Percentiles rank a stretch among this genome's conserved stretches.
Evolutionary conservation across 1,140 invertebrate species (phyloP).

Genomic region (Condylostylus longicornis): DNA sequence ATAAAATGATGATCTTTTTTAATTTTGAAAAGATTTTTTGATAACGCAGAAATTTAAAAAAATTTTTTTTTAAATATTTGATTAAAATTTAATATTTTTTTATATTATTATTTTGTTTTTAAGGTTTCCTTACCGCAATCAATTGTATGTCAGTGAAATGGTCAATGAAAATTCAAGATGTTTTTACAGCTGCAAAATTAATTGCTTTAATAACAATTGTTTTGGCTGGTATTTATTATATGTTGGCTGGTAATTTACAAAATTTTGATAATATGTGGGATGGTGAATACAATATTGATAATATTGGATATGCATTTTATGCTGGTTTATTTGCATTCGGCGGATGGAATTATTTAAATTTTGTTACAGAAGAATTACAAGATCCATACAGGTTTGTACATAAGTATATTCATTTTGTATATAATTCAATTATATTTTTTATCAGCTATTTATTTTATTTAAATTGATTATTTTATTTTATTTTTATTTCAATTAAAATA

Average conservation of each 20-base stretch:
- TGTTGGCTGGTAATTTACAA: slow-evolving; percentile 49
- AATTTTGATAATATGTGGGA: slow-evolving; percentile 59
- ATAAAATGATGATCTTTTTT: no score
- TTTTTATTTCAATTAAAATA: no score
- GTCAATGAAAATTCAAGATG: slow-evolving; percentile 77
- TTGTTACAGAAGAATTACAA: slow-evolving; percentile 85
- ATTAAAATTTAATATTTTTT: no score
- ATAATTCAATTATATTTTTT: no score
- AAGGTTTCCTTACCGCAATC: slow-evolving; percentile 73
- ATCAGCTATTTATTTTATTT: no score
- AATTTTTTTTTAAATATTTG: no score
- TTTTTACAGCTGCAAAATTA: slow-evolving; percentile 81
- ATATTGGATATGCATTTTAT: slow-evolving; percentile 73
- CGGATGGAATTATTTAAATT: slow-evolving; percentile 89
- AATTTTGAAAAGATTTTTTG: no score
- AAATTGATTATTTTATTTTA: no score
- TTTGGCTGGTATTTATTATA: slow-evolving; percentile 57
- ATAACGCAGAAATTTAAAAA: no score
- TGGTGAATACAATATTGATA: slow-evolving; percentile 42
- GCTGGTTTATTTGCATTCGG: slow-evolving; percentile 94
- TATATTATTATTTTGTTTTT: no score
- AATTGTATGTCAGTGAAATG: slow-evolving; percentile 79
- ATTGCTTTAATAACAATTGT: slow-evolving; percentile 71
- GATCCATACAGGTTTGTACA: slow-evolving; percentile 76
- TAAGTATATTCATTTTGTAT: no score